A percentile compares a stretch with the other conserved stretches of the same genome.
Evolutionary conservation across 1,140 invertebrate genomes (phyloP).

Genomic region (Pissodes strobi): DNA sequence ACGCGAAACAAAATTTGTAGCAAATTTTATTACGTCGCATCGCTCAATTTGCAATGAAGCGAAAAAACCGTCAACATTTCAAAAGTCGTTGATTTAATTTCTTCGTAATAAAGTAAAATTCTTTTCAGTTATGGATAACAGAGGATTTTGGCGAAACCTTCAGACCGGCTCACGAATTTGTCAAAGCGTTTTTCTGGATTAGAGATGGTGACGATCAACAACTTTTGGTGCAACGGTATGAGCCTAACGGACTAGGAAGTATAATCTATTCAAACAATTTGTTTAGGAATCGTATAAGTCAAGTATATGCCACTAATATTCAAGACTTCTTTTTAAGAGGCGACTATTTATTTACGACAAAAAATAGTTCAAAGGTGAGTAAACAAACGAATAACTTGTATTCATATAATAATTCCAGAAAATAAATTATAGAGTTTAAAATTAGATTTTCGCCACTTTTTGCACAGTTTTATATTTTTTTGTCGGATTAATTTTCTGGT

Average conservation of each 20-base stretch:
- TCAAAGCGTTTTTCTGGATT: slow-evolving; percentile 78
- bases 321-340: slow-evolving; percentile 82
- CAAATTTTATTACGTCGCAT: too few relatives aligned
- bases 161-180: slow-evolving; percentile 68
- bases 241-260: slow-evolving; percentile 65
- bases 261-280: slow-evolving; percentile 62
- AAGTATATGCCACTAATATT: slow-evolving; percentile 68
- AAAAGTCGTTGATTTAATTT: too few relatives aligned
- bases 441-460: too few relatives aligned
- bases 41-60: too few relatives aligned
- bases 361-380: slow-evolving; percentile 60
- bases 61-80: too few relatives aligned
- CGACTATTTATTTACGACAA: slow-evolving; percentile 84
- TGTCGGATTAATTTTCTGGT: too few relatives aligned
- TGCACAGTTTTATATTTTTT: too few relatives aligned
- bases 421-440: too few relatives aligned
- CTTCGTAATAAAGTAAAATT: too few relatives aligned
- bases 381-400: too few relatives aligned
- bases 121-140: slow-evolving; percentile 74
- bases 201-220: slow-evolving; percentile 53
- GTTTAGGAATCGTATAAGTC: slow-evolving; percentile 54
- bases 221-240: slow-evolving; percentile 73
- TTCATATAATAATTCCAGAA: too few relatives aligned
- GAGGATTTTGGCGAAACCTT: slow-evolving; percentile 75
- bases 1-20: too few relatives aligned